A percentile compares a stretch with the other conserved stretches of the same genome.
These are phyloP conservation scores for Vimba vimba DNA, from an alignment of 2,113 vertebrate species.

Conservation along the genomic window DNA sequence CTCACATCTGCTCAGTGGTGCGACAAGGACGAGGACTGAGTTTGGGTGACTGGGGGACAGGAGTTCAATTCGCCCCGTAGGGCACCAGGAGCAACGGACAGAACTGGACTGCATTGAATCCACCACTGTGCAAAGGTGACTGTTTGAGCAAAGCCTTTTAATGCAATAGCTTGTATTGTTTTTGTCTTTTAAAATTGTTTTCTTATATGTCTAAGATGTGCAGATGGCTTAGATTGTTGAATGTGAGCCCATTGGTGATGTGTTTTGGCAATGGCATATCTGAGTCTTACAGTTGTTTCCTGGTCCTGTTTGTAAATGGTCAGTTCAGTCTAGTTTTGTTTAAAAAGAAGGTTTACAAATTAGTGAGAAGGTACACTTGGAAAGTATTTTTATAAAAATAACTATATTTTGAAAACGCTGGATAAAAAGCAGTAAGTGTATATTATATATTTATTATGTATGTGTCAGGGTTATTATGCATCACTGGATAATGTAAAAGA, in stretches of 20 bases:
- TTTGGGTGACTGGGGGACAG: slow-evolving; percentile 85
- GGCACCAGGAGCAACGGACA: slow-evolving; percentile 78
- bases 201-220: not conserved
- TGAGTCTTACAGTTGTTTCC: not conserved
- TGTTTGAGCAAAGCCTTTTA: slow-evolving; percentile 69
- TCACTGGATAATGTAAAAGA: not conserved
- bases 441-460: not conserved
- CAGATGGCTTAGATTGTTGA: not conserved
- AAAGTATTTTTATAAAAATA: not conserved
- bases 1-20: slow-evolving; percentile 97
- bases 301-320: not conserved
- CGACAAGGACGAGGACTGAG: slow-evolving; percentile 92
- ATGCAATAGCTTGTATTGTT: not conserved
- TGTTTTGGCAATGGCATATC: slow-evolving; percentile 7
- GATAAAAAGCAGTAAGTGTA: not conserved
- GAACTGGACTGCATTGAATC: slow-evolving; percentile 80
- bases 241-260: not conserved
- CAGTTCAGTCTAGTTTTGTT: not conserved
- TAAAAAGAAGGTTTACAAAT: not conserved
- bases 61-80: slow-evolving; percentile 86
- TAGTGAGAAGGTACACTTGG: not conserved
- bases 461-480: not conserved
- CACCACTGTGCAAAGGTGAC: slow-evolving; percentile 89
- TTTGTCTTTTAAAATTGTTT: slow-evolving; percentile 45
- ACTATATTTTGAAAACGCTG: not conserved